Evolutionary conservation across 2,113 vertebrate genomes (phyloP).

Genomic region (Melanerpes aurifrons): DNA sequence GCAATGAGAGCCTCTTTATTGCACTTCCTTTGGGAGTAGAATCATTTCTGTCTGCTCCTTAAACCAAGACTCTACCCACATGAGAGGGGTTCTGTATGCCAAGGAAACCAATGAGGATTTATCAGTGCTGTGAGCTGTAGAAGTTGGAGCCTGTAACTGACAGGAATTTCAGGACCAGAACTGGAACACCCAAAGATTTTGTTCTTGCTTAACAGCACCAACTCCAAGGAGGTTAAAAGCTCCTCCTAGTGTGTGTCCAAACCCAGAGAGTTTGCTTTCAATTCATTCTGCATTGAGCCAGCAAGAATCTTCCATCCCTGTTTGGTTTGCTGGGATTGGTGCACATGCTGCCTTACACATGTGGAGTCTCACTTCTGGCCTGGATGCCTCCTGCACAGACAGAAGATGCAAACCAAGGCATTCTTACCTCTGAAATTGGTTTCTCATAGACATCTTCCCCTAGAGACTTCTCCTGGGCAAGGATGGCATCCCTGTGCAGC

Average conservation of each 20-base stretch:
- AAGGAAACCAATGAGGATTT: background rate
- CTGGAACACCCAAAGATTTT: background rate
- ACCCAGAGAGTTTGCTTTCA: background rate
- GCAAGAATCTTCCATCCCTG: background rate
- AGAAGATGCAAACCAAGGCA: background rate
- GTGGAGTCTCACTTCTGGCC: background rate
- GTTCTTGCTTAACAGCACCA: background rate
- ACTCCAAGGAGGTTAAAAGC: background rate
- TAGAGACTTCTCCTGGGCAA: slow-evolving; percentile 72
- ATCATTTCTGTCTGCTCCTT: too few species aligned
- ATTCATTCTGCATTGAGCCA: background rate
- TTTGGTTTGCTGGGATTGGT: background rate
- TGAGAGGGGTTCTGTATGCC: background rate
- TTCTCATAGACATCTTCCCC: slow-evolving; percentile 91
- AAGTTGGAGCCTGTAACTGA: background rate
- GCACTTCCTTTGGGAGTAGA: too few species aligned
- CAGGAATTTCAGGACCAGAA: background rate
- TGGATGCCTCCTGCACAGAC: background rate
- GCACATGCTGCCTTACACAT: background rate
- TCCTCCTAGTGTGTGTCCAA: background rate
- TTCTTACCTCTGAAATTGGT: slow-evolving; percentile 91
- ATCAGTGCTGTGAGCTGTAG: background rate
- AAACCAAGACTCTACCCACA: background rate
- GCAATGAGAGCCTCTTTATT: too few species aligned
- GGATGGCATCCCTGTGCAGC: slow-evolving; percentile 87